These are phyloP conservation scores for Muschampia plurimacula DNA, from an alignment of 2,888 invertebrate genomes.

Conservation along the genomic window DNA sequence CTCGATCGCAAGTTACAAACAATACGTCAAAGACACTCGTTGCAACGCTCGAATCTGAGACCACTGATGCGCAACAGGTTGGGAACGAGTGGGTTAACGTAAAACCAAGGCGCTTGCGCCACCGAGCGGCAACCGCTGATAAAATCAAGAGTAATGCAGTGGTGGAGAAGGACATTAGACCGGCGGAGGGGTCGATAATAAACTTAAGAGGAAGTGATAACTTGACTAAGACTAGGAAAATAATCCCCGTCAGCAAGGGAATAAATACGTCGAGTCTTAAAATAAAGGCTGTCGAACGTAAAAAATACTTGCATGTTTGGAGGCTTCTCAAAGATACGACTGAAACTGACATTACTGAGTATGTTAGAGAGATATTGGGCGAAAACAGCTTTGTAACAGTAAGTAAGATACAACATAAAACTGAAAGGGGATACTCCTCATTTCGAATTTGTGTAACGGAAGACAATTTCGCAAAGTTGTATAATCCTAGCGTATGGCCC, in stretches of 20 bases:
- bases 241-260: not conserved
- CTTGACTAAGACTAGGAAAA: not conserved
- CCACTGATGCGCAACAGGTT: not conserved
- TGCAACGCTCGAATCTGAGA: too few relatives aligned
- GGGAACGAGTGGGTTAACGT: not conserved
- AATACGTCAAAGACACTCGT: too few relatives aligned
- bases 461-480: not conserved
- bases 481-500: not conserved
- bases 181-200: not conserved
- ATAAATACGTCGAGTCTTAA: not conserved
- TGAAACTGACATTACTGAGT: too few relatives aligned
- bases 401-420: too few relatives aligned
- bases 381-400: too few relatives aligned
- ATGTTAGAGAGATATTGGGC: too few relatives aligned
- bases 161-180: not conserved
- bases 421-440: too few relatives aligned
- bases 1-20: too few relatives aligned
- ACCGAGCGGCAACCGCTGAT: not conserved
- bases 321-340: too few relatives aligned
- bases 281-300: not conserved
- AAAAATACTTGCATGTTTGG: not conserved
- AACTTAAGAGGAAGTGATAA: not conserved
- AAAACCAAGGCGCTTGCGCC: not conserved
- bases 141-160: not conserved
- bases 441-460: too few relatives aligned